Base-by-base conservation (phyloP, 2,113 vertebrate species). In the Aramus guarauna region DNA sequence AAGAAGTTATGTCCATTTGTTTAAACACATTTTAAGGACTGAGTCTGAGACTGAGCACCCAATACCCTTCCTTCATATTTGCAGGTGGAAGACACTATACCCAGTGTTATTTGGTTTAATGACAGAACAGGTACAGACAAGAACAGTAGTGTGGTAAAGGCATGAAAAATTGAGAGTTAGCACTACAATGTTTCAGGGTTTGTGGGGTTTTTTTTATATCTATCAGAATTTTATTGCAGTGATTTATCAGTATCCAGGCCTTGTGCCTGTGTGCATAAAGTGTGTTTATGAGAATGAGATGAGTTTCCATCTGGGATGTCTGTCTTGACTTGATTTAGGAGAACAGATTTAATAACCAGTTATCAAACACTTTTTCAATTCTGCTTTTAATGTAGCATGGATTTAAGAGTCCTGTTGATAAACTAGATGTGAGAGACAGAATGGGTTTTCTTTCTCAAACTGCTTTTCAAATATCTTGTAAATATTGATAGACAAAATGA, bases 401-500 rank as follows among this genome's bases (percentile, higher is more conserved):
- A 96, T 92, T 95, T 84, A 95, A 91, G 69, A 56, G 66, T 47
- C 30, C 21, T 66, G 43, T 63, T 94, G 93, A 94, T 58, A 78
- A 94, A 37, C 39, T 59, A 91, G 85, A 63, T 75, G 36, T 0
- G 17, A 62, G 67, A 56, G 15, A 32, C 32, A 95, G 81, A 90
- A 96, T 5, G 4, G 23, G 20, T 48, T n/a, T 91, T 76, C 48
- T 86, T 69, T 68, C 30, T 12, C 60, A 48, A 93, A 94, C 76
- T 66, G 9, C 68, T 94, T 73, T 34, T 93, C 87, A 68, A 95
- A 91, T 27, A 85, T 41, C 87, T 73, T 87, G 81, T 92, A 97
- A 95, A 96, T 92, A 97, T 74, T 94, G 94, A 96, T n/a, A 84
- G 94, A 84, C 83, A 95, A 96, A 96, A 83, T 15, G 34, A 96